Conservation (phyloP, 2,113 vertebrate genomes). For the Galeopterus variegatus region DNA sequence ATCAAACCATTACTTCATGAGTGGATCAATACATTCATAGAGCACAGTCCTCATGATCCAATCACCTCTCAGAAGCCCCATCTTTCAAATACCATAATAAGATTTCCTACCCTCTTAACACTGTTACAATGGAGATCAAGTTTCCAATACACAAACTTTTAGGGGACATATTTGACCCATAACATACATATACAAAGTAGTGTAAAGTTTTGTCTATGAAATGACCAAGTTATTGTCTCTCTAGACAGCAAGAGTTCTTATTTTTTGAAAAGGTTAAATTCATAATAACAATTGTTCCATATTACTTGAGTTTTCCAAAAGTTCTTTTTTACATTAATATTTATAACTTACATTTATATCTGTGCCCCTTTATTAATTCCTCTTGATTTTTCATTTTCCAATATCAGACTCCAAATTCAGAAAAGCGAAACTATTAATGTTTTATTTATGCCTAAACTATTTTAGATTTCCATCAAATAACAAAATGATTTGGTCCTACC, state of each 20-base stretch:
- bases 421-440: not conserved
- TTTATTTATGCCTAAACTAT: not conserved
- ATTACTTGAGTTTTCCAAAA: not conserved
- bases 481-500: not conserved
- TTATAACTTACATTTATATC: not conserved
- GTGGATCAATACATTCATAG: too few species aligned
- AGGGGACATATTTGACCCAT: too few species aligned
- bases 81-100: too few species aligned
- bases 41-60: too few species aligned
- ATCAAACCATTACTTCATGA: too few species aligned
- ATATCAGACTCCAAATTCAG: not conserved
- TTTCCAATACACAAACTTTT: too few species aligned
- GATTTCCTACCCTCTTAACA: too few species aligned
- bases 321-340: not conserved
- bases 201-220: not conserved
- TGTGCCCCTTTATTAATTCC: not conserved
- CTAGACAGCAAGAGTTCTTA: not conserved
- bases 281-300: not conserved
- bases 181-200: not conserved
- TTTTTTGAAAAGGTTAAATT: not conserved
- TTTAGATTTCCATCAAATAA: not conserved
- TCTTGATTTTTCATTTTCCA: not conserved
- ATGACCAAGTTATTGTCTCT: not conserved
- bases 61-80: too few species aligned
- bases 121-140: too few species aligned